Evolutionary conservation across 2,113 vertebrate genomes (phyloP).

Genomic region (Fregata magnificens): DNA sequence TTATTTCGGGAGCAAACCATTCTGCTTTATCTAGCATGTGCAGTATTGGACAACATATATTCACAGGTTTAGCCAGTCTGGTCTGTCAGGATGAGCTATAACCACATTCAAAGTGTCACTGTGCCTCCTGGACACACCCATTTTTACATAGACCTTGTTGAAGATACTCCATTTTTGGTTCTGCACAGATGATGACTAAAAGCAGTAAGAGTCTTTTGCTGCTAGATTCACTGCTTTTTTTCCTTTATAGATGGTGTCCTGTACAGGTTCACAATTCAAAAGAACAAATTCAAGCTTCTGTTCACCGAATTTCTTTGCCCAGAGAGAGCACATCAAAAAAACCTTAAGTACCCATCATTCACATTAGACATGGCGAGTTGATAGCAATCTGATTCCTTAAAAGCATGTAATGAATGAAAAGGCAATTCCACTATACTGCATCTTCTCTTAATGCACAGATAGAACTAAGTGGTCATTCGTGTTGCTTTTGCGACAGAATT

Average conservation of each 20-base stretch:
- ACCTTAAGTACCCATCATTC: neutral
- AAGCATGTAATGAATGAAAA: neutral
- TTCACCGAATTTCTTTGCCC: neutral
- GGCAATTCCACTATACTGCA: neutral
- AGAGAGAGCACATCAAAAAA: neutral
- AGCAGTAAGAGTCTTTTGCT: neutral
- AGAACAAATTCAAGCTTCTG: neutral
- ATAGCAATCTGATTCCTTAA: neutral
- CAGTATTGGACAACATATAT: neutral
- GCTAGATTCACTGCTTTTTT: neutral
- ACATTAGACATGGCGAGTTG: neutral
- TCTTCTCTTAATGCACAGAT: neutral
- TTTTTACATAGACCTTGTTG: constrained; percentile 6
- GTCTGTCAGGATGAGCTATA: constrained; percentile 33
- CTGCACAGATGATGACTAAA: neutral
- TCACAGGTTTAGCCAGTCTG: neutral
- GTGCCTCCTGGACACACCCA: constrained; percentile 75
- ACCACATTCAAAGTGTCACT: constrained; percentile 48
- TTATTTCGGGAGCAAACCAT: neutral
- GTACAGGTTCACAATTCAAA: neutral
- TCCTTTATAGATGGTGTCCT: neutral
- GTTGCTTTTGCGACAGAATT: neutral
- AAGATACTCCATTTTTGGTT: constrained; percentile 42
- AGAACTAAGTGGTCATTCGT: neutral
- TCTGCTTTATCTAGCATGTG: neutral